A percentile compares a stretch with the other conserved stretches of the same genome.
Conservation (phyloP, 2,797 vertebrate genomes). For the Ptychadena robeensis region DNA sequence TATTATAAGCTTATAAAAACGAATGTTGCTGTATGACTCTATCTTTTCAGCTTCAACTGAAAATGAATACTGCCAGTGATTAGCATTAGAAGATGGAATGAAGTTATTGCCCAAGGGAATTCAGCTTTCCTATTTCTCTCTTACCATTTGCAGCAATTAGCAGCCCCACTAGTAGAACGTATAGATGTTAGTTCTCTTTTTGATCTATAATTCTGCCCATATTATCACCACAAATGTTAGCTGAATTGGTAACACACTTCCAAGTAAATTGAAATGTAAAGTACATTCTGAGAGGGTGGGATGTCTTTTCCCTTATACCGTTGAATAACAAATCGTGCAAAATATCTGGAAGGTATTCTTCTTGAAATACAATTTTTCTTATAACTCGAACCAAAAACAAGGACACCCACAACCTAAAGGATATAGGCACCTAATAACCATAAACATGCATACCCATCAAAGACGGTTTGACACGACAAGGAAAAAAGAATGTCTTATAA, state of each 20-base stretch:
- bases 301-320: background rate
- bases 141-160: conserved; percentile 8
- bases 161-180: background rate
- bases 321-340: background rate
- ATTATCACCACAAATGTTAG: conserved; percentile 38
- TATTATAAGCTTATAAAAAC: background rate
- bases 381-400: background rate
- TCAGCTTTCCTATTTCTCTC: conserved; percentile 3
- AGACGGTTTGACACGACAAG: too few relatives aligned
- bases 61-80: background rate
- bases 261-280: conserved; percentile 2
- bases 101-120: conserved; percentile 12
- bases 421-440: too few relatives aligned
- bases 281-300: background rate
- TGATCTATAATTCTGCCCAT: conserved; percentile 25
- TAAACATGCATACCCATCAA: too few relatives aligned
- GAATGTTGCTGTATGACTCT: background rate
- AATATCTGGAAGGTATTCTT: background rate
- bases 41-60: conserved; percentile 12
- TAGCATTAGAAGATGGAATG: background rate
- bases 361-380: background rate
- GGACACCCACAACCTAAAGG: too few relatives aligned
- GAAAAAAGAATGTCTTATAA: too few relatives aligned
- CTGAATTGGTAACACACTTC: conserved; percentile 2
- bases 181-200: conserved; percentile 17